Evolutionary conservation across 2,888 invertebrate species (phyloP).

Genomic region (Lycaena phlaeas): DNA sequence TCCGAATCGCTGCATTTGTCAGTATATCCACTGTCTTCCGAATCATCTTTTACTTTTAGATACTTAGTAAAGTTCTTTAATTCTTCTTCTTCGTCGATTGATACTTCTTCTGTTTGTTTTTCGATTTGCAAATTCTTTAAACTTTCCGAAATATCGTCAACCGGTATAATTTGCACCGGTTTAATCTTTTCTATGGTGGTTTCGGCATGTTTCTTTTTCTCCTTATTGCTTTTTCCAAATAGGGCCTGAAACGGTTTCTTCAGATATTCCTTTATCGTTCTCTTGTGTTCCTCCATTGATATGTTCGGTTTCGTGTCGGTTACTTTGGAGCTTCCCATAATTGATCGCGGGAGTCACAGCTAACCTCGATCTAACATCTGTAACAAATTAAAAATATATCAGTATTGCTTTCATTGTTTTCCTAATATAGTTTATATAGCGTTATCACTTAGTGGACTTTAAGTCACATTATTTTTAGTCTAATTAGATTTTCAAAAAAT

Average conservation of each 20-base stretch:
- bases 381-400: slow-evolving; percentile 13
- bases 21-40: slow-evolving; percentile 50
- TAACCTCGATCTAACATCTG: slow-evolving; percentile 18
- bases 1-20: slow-evolving; percentile 27
- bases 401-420: too few species aligned
- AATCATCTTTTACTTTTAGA: slow-evolving; percentile 39
- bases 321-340: slow-evolving; percentile 43
- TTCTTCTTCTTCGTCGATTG: slow-evolving; percentile 32
- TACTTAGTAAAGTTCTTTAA: slow-evolving; percentile 36
- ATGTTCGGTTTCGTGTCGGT: slow-evolving; percentile 26
- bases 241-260: slow-evolving; percentile 24
- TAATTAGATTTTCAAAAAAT: too few species aligned
- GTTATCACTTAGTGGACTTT: too few species aligned
- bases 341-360: slow-evolving; percentile 9
- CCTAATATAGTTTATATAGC: too few species aligned
- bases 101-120: slow-evolving; percentile 13
- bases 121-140: slow-evolving; percentile 30
- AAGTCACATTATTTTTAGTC: too few species aligned
- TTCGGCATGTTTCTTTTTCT: slow-evolving; percentile 27
- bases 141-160: slow-evolving; percentile 30
- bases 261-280: slow-evolving; percentile 32
- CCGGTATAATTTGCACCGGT: slow-evolving; percentile 21
- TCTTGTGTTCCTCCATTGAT: slow-evolving; percentile 44
- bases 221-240: slow-evolving; percentile 24
- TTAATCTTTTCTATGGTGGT: slow-evolving; percentile 17